phyloP scores from a whole-genome alignment of 2,888 invertebrate genomes.

The Catotricha subobsoleta region DNA sequence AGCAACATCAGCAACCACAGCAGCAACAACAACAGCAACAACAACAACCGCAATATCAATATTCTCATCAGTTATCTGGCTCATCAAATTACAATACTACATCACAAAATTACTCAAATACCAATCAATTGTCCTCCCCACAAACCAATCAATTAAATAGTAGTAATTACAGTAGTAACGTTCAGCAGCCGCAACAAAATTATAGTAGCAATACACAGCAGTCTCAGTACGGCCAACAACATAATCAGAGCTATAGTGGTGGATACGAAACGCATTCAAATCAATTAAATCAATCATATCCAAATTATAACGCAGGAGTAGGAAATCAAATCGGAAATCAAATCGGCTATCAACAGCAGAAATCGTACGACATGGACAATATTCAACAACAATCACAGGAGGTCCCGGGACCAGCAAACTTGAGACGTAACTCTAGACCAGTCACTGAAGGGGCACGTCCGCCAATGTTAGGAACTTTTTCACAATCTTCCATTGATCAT shows the following conservation, averaged over 20 bases:
- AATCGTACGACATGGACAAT: neutral
- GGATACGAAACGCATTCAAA: neutral
- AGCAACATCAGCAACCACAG: conserved; percentile 17
- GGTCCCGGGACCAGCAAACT: conserved; percentile 19
- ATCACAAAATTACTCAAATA: neutral
- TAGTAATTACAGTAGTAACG: conserved; percentile 2
- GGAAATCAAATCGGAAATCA: neutral
- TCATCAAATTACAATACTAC: conserved; percentile 3
- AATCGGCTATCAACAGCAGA: neutral
- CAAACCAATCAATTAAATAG: neutral
- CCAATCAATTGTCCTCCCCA: neutral
- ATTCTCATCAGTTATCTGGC: neutral
- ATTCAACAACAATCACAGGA: conserved; percentile 16
- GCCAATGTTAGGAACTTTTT: conserved; percentile 26
- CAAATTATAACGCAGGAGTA: neutral
- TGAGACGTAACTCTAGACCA: conserved; percentile 35
- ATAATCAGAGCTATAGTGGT: neutral
- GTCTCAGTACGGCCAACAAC: neutral
- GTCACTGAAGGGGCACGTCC: conserved; percentile 33
- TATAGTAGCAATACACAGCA: conserved; percentile 7
- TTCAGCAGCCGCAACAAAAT: conserved; percentile 9
- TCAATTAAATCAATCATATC: neutral
- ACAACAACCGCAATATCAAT: conserved; percentile 20
- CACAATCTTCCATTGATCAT: conserved; percentile 65
- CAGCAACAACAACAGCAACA: conserved; percentile 18